These are phyloP conservation scores for Geodia barretti DNA, from an alignment of 37 sponge, comb jelly and placozoan genomes.

Conservation along the genomic window DNA sequence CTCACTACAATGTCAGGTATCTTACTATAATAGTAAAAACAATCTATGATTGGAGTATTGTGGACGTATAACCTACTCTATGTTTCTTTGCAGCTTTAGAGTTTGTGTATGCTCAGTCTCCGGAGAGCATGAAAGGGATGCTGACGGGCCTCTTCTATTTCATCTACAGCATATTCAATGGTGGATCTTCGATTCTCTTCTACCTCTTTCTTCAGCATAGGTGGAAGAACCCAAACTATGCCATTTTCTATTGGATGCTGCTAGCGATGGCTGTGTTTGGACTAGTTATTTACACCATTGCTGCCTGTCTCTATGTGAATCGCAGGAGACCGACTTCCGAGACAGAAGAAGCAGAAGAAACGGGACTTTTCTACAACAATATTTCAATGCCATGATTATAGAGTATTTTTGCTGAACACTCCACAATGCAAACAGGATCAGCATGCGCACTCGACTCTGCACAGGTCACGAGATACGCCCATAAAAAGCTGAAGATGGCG, in stretches of 20 bases:
- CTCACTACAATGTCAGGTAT: slow-evolving; percentile 20
- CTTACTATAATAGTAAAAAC: no score
- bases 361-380: not conserved
- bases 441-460: no score
- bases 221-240: not conserved
- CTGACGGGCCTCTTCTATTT: slow-evolving; percentile 32
- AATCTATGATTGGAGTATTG: no score
- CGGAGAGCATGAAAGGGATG: slow-evolving; percentile 64
- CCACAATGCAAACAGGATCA: no score
- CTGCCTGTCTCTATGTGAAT: slow-evolving; percentile 29
- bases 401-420: no score
- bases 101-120: slow-evolving; percentile 72
- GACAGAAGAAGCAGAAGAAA: not conserved
- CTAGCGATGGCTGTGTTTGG: slow-evolving; percentile 22
- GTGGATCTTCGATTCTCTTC: not conserved
- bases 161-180: not conserved
- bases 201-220: not conserved
- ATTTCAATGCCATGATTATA: no score
- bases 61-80: not conserved
- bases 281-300: slow-evolving; percentile 27
- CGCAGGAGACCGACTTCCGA: slow-evolving; percentile 30
- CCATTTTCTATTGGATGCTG: not conserved
- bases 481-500: no score
- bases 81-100: slow-evolving; percentile 38
- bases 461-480: no score